Evolutionary conservation across 1,140 invertebrate species (phyloP).

Genomic region (Epicauta chinensis): DNA sequence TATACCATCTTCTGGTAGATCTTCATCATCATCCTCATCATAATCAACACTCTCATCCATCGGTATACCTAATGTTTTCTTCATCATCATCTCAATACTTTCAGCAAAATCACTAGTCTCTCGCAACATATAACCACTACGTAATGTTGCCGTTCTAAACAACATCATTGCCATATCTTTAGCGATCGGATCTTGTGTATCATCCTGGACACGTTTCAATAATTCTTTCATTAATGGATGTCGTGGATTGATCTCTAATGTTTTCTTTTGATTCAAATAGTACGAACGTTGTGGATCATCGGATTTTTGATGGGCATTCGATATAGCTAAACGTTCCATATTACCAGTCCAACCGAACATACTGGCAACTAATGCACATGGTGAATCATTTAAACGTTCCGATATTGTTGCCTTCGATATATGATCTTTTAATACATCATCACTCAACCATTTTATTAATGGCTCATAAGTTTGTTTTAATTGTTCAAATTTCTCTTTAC

Average conservation of each 20-base stretch:
- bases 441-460: conserved; percentile 84
- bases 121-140: conserved; percentile 80
- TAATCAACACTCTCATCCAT: conserved; percentile 62
- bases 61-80: conserved; percentile 74
- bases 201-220: conserved; percentile 71
- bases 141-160: conserved; percentile 88
- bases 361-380: conserved; percentile 93
- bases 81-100: conserved; percentile 81
- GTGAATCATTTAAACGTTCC: conserved; percentile 84
- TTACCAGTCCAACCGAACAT: conserved; percentile 98
- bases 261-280: conserved; percentile 96
- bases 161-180: conserved; percentile 86
- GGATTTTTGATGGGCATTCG: conserved; percentile 95
- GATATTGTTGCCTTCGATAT: conserved; percentile 82
- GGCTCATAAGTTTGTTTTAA: conserved; percentile 82
- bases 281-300: conserved; percentile 87
- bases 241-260: conserved; percentile 93
- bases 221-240: conserved; percentile 95
- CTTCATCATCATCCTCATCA: conserved; percentile 45
- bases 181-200: conserved; percentile 72
- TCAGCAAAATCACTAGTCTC: conserved; percentile 84
- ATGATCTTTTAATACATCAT: conserved; percentile 78
- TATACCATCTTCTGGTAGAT: conserved; percentile 44
- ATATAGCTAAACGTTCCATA: conserved; percentile 94
- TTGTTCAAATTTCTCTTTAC: conserved; percentile 76